A percentile compares a stretch with the other conserved stretches of the same genome.
Evolutionary conservation across 2,888 invertebrate species (phyloP).

Genomic region (Seira musarum): DNA sequence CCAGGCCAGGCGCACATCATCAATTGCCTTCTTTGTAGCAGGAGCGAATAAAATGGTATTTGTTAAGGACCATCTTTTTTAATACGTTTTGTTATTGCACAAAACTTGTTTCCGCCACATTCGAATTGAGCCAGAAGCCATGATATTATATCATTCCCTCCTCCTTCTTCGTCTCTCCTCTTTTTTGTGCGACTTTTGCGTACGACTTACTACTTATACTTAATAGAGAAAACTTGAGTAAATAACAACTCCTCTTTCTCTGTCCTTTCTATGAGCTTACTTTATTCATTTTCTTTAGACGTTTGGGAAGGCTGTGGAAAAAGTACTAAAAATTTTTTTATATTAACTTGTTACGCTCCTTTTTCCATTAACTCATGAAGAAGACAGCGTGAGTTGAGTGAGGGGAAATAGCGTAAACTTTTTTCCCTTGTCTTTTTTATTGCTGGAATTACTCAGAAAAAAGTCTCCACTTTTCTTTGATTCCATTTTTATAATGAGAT

Average conservation of each 20-base stretch:
- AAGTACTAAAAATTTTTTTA: slow-evolving; percentile 25
- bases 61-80: slow-evolving; percentile 22
- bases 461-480: slow-evolving; percentile 11
- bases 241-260: slow-evolving; percentile 22
- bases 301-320: background rate
- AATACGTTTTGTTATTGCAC: slow-evolving; percentile 55
- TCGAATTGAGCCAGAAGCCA: slow-evolving; percentile 43
- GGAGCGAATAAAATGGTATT: background rate
- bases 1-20: background rate
- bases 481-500: slow-evolving; percentile 43
- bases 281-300: background rate
- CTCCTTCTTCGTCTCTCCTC: slow-evolving; percentile 9
- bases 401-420: slow-evolving; percentile 13
- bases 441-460: background rate
- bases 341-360: slow-evolving; percentile 54
- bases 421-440: slow-evolving; percentile 13
- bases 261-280: slow-evolving; percentile 5
- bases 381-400: background rate
- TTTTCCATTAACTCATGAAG: slow-evolving; percentile 14
- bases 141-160: slow-evolving; percentile 13
- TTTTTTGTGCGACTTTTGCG: background rate
- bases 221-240: slow-evolving; percentile 49
- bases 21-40: background rate
- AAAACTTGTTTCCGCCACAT: slow-evolving; percentile 24
- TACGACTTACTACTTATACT: no score